Base-by-base conservation (phyloP, 1,140 invertebrate species). In the Cydia pomonella region DNA sequence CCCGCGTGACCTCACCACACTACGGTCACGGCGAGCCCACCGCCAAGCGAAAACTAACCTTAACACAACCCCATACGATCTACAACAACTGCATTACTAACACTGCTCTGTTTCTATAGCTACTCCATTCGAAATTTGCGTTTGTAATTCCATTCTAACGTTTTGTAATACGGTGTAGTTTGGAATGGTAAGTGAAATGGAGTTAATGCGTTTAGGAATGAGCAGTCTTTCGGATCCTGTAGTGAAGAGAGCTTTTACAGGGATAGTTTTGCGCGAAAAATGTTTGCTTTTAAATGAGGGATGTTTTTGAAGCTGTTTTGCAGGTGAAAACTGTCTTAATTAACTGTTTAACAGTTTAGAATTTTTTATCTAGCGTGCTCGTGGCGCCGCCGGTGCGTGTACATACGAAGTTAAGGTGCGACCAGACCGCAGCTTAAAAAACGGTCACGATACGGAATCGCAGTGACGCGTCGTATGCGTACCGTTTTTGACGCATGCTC, bases 191-290 rank as follows among this genome's bases (percentile, higher is more conserved):
- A n/a, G 47, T 50, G 47, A 50, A 50, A 50, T 50, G 47, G 47
- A n/a, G 47, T 50, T 50, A 50, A 4, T n/a, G 10, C 47, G 47
- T 50, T 50, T 18, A 2, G n/a, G 47, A 50, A n/a, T 16, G 47
- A 10, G 47, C 4, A n/a, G n/a, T 50, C 18, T 18, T 50, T 50
- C 16, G n/a, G 47, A 50, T 50, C 47, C 47, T 50, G 47, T 18
- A 50, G 47, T 50, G 7, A n/a, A 50, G 6, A 50, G 47, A 18
- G 18, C 3, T n/a, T n/a, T 18, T 18, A 50, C 47, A 50, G n/a
- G 47, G 47, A 18, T 50, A 50, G 47, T 50, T 50, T 50, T 50
- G 47, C 47, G 47, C 47, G 41, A 50, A 50, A 50, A 7, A 50
- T 50, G 47, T n/a, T 50, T 50, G 16, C 0, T 50, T 50, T 50